Evolutionary conservation across 2,888 invertebrate genomes (phyloP).

Genomic region (Netelia melanura): DNA sequence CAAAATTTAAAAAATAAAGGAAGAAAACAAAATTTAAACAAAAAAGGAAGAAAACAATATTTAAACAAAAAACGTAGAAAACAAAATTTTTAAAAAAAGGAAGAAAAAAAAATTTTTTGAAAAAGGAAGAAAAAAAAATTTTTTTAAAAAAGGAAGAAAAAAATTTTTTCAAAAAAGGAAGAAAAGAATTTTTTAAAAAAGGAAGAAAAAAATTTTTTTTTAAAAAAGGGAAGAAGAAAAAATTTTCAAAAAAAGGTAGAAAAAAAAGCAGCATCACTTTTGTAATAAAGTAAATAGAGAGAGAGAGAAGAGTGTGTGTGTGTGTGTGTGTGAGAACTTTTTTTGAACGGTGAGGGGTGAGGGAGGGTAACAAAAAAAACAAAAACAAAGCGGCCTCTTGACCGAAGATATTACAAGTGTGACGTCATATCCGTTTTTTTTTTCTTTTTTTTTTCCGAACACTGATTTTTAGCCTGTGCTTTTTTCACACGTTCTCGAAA

Average conservation of each 20-base stretch:
- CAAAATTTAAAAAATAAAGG: background rate
- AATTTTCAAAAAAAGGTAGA: constrained; percentile 19
- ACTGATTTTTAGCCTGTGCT: constrained; percentile 60
- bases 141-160: constrained; percentile 18
- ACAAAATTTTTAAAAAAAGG: too few species aligned
- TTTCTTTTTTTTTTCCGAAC: constrained; percentile 13
- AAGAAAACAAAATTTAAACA: constrained; percentile 23
- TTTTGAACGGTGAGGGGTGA: constrained; percentile 15
- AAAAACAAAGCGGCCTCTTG: constrained; percentile 69
- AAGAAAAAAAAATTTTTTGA: too few species aligned
- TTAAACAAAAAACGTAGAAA: background rate
- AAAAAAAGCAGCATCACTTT: constrained; percentile 66
- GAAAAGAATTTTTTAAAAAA: constrained; percentile 12
- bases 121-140: constrained; percentile 17
- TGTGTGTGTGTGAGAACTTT: constrained; percentile 36
- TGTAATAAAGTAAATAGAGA: constrained; percentile 67
- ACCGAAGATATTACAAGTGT: constrained; percentile 44
- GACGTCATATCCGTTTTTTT: constrained; percentile 66
- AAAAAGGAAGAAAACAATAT: too few species aligned
- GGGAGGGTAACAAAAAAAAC: constrained; percentile 60
- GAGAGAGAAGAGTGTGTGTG: constrained; percentile 31
- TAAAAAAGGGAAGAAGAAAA: constrained; percentile 23
- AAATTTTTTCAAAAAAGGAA: background rate
- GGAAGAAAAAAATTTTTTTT: too few species aligned
- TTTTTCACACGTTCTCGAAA: constrained; percentile 44